Conservation (phyloP, 2,888 invertebrate genomes). For the Pegoplata infirma region DNA sequence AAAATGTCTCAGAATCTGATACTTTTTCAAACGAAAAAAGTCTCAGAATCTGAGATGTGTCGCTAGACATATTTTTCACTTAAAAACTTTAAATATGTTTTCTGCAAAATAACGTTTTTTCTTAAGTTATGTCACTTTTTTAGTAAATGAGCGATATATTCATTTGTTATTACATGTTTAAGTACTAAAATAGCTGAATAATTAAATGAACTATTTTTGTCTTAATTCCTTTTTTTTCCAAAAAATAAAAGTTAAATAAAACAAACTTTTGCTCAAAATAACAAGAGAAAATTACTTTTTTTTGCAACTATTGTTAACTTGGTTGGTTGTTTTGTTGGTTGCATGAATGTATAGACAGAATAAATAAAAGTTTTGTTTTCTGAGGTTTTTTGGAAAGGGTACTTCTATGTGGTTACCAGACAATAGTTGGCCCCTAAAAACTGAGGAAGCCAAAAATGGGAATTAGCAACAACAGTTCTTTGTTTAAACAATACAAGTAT, state of each 20-base stretch:
- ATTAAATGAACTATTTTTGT: slow-evolving; percentile 42
- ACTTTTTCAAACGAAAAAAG: too few species aligned
- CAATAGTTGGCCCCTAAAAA: not conserved
- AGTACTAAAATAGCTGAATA: slow-evolving; percentile 38
- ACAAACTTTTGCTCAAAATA: slow-evolving; percentile 28
- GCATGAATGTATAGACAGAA: not conserved
- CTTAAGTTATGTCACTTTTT: not conserved
- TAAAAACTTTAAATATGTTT: too few species aligned
- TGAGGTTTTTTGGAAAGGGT: not conserved
- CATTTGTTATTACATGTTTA: slow-evolving; percentile 26
- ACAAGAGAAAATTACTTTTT: slow-evolving; percentile 44
- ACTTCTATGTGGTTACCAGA: not conserved
- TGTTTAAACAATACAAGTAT: not conserved
- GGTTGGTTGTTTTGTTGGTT: too few species aligned
- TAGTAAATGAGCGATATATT: too few species aligned
- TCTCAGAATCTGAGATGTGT: too few species aligned
- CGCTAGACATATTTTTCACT: too few species aligned
- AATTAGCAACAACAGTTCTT: not conserved
- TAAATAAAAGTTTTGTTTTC: not conserved
- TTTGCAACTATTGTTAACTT: not conserved
- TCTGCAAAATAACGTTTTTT: too few species aligned
- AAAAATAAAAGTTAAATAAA: slow-evolving; percentile 46
- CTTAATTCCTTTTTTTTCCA: not conserved
- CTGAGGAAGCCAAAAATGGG: not conserved
- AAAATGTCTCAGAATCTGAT: too few species aligned